These are phyloP conservation scores for Andrena marginata DNA, from an alignment of 2,888 invertebrate genomes.

Conservation along the genomic window DNA sequence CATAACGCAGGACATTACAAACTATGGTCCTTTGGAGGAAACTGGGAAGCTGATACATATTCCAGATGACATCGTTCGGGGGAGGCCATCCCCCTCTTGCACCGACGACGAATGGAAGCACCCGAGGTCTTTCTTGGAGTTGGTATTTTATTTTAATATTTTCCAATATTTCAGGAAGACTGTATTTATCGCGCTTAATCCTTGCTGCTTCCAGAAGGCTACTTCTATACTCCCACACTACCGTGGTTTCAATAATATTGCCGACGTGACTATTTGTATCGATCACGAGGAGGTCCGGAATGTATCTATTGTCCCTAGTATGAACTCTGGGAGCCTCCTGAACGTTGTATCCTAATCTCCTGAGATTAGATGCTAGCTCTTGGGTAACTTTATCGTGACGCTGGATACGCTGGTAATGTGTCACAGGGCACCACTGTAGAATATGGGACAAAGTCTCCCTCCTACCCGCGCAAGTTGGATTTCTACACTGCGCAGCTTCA, in stretches of 20 bases:
- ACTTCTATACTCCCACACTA: background rate
- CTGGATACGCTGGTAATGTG: constrained; percentile 18
- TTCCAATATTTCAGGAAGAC: background rate
- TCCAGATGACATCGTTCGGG: background rate
- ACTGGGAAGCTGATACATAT: background rate
- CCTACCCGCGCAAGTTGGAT: constrained; percentile 18
- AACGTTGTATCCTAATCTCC: background rate
- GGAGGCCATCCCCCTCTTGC: background rate
- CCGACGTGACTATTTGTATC: background rate
- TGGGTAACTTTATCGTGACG: constrained; percentile 13
- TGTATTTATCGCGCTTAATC: background rate
- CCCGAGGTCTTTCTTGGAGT: too few relatives aligned
- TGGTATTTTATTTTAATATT: background rate
- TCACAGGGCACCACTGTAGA: constrained; percentile 13
- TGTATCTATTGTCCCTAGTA: constrained; percentile 19
- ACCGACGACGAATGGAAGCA: too few relatives aligned
- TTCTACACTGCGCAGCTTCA: background rate
- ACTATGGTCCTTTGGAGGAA: constrained; percentile 11
- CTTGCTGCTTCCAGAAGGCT: background rate
- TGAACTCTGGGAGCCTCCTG: constrained; percentile 2
- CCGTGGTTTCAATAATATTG: constrained; percentile 7
- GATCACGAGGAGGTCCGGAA: constrained; percentile 15
- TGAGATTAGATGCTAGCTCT: background rate
- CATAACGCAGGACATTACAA: constrained; percentile 8
- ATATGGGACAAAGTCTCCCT: constrained; percentile 17